These are phyloP conservation scores for Thunnus maccoyii DNA, from an alignment of 2,113 vertebrate genomes.

Conservation along the genomic window DNA sequence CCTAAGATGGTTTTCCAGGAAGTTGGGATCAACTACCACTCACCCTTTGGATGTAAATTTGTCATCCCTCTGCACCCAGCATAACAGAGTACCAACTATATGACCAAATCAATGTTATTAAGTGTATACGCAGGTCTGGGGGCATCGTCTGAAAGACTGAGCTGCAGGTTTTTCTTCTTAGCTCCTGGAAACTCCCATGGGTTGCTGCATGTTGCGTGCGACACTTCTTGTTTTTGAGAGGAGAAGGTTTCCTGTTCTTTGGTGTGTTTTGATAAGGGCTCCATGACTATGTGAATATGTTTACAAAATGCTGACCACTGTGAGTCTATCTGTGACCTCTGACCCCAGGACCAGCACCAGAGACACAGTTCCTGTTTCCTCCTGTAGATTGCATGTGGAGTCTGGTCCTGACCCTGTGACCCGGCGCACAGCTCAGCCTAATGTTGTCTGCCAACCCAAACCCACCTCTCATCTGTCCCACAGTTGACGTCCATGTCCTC, in stretches of 20 bases:
- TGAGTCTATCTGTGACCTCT: conserved; percentile 64
- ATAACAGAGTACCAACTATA: conserved; percentile 59
- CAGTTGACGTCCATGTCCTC: neutral
- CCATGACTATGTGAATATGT: conserved; percentile 54
- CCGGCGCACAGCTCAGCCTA: conserved; percentile 8
- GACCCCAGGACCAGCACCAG: conserved; percentile 47
- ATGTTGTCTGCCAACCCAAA: conserved; percentile 36
- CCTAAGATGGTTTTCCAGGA: conserved; percentile 93
- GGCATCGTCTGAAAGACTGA: conserved; percentile 2
- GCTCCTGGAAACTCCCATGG: conserved; percentile 7
- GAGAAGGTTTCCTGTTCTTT: conserved; percentile 65
- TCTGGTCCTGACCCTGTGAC: conserved; percentile 16
- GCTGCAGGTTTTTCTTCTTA: conserved; percentile 5
- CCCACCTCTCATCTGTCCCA: neutral
- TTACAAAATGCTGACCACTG: conserved; percentile 74
- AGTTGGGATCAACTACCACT: conserved; percentile 93
- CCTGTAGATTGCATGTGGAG: conserved; percentile 48
- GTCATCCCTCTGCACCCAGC: conserved; percentile 92
- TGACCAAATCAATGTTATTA: neutral
- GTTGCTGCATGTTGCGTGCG: conserved; percentile 50
- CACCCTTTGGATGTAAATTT: conserved; percentile 95
- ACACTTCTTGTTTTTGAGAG: conserved; percentile 58
- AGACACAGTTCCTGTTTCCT: conserved; percentile 73
- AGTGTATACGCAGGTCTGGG: neutral
- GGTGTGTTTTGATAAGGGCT: conserved; percentile 68